Conservation (phyloP, 2,113 vertebrate species). For the Gadus macrocephalus region DNA sequence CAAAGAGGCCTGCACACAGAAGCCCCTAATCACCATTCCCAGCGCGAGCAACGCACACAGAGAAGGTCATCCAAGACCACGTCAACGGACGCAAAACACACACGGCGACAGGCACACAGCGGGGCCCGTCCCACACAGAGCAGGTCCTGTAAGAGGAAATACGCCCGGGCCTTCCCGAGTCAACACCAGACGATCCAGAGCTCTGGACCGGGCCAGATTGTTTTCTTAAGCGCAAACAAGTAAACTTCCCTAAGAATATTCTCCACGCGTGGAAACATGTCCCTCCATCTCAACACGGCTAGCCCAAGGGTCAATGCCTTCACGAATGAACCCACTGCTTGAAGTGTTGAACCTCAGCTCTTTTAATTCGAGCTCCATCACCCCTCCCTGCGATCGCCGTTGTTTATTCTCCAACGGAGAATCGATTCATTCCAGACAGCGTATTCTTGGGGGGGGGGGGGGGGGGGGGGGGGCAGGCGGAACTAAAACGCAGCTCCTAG, state of each 20-base stretch:
- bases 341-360: slow-evolving; percentile 58
- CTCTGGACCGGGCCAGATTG: slow-evolving; percentile 46
- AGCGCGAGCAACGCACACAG: background rate
- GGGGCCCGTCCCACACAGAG: slow-evolving; percentile 5
- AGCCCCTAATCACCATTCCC: background rate
- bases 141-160: slow-evolving; percentile 46
- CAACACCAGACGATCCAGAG: slow-evolving; percentile 40
- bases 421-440: slow-evolving; percentile 26
- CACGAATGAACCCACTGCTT: slow-evolving; percentile 31
- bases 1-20: too few relatives aligned
- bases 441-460: slow-evolving; percentile 24
- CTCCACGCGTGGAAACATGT: slow-evolving; percentile 50
- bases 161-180: slow-evolving; percentile 29
- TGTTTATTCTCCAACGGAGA: slow-evolving; percentile 35
- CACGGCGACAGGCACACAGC: slow-evolving; percentile 11
- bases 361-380: slow-evolving; percentile 40
- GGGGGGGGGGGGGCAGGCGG: slow-evolving; percentile 24
- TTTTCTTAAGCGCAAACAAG: slow-evolving; percentile 61
- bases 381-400: slow-evolving; percentile 19
- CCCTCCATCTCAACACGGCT: slow-evolving; percentile 41
- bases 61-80: slow-evolving; percentile 30
- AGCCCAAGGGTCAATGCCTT: slow-evolving; percentile 30
- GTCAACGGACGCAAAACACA: slow-evolving; percentile 2
- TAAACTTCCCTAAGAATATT: slow-evolving; percentile 53
- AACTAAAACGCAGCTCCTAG: slow-evolving; percentile 55